Conservation (phyloP, 2,888 invertebrate species). For the Heteromyza rotundicornis region DNA sequence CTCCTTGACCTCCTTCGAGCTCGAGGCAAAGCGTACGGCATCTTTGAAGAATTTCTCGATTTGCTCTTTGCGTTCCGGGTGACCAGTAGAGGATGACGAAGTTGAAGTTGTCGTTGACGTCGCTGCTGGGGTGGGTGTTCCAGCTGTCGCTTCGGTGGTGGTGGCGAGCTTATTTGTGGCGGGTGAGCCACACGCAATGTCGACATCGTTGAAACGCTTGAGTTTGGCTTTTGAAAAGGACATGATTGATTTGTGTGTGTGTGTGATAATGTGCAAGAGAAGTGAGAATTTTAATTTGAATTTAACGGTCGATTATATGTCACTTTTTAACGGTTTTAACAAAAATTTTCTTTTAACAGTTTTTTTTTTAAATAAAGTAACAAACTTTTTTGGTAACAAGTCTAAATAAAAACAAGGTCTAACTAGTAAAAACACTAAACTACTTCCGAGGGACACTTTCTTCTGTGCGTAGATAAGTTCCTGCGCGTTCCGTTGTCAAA, state of each 20-base stretch:
- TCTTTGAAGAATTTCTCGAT: slow-evolving; percentile 63
- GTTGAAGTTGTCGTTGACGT: neutral
- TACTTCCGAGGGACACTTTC: slow-evolving; percentile 26
- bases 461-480: slow-evolving; percentile 38
- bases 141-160: slow-evolving; percentile 37
- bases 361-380: slow-evolving; percentile 33
- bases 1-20: slow-evolving; percentile 56
- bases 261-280: slow-evolving; percentile 10
- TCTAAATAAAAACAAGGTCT: slow-evolving; percentile 14
- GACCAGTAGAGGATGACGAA: slow-evolving; percentile 5
- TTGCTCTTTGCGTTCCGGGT: slow-evolving; percentile 60
- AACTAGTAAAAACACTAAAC: slow-evolving; percentile 23
- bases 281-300: neutral
- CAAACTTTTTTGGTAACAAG: slow-evolving; percentile 34
- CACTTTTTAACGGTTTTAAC: neutral
- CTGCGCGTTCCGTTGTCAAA: slow-evolving; percentile 51
- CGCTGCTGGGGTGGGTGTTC: slow-evolving; percentile 41
- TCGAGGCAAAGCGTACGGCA: slow-evolving; percentile 57
- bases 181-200: slow-evolving; percentile 51
- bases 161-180: slow-evolving; percentile 34
- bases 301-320: neutral
- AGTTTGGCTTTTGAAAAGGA: slow-evolving; percentile 62
- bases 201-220: slow-evolving; percentile 62
- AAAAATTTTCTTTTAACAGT: slow-evolving; percentile 33
- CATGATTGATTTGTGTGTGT: slow-evolving; percentile 37